A percentile compares a stretch with the other conserved stretches of the same genome.
phyloP scores from a whole-genome alignment of 2,888 invertebrate genomes.

The Oxytorus armatus region DNA sequence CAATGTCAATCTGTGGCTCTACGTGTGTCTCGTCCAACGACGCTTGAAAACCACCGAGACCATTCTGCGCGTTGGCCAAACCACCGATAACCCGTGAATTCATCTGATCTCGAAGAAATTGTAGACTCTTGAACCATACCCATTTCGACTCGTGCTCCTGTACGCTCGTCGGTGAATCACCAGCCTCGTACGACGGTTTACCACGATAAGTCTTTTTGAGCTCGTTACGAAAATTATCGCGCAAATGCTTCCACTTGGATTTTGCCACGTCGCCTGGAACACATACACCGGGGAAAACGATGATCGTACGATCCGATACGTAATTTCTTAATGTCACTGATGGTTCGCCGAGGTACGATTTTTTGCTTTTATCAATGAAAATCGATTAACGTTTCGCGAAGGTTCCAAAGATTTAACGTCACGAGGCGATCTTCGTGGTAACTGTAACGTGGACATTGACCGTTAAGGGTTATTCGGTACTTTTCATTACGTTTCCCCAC shows the following conservation, averaged over 20 bases:
- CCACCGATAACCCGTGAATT: conserved; percentile 76
- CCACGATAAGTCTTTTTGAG: conserved; percentile 77
- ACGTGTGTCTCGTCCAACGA: conserved; percentile 77
- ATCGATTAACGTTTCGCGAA: no score
- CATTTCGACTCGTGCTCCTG: conserved; percentile 78
- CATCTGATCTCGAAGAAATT: conserved; percentile 78
- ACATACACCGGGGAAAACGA: neutral
- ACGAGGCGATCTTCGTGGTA: no score
- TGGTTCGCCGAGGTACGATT: no score
- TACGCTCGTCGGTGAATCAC: conserved; percentile 61
- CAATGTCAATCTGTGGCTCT: conserved; percentile 78
- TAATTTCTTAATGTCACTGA: no score
- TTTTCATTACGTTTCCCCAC: no score
- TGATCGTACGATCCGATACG: neutral
- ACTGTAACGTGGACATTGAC: no score
- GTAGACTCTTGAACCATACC: conserved; percentile 78
- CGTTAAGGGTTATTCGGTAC: no score
- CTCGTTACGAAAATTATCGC: conserved; percentile 78
- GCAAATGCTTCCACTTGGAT: conserved; percentile 78
- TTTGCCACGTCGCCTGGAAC: conserved; percentile 77
- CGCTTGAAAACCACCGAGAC: conserved; percentile 70
- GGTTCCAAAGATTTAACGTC: no score
- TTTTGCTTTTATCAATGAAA: no score
- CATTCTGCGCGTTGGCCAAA: conserved; percentile 71
- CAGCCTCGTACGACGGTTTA: conserved; percentile 73